phyloP scores from a whole-genome alignment of 1,140 invertebrate genomes.

The Brachionus rubens region DNA sequence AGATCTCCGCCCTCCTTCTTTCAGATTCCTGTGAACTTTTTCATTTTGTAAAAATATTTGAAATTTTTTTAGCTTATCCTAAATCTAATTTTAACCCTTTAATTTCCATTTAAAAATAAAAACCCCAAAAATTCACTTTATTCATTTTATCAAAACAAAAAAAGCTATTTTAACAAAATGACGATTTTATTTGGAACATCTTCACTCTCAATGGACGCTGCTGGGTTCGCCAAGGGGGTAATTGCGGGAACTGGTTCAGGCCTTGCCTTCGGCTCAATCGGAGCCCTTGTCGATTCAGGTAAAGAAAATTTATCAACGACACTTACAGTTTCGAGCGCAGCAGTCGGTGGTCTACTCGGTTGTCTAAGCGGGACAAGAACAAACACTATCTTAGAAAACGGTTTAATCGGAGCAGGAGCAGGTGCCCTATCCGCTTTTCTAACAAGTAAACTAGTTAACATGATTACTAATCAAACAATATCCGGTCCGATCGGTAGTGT shows the following conservation, averaged over 20 bases:
- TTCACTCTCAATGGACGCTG: background rate
- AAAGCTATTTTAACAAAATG: background rate
- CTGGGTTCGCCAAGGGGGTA: background rate
- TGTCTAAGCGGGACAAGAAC: slow-evolving; percentile 8
- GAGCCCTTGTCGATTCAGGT: background rate
- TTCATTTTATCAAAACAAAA: too few species aligned
- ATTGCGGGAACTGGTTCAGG: background rate
- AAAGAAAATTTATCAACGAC: slow-evolving; percentile 17
- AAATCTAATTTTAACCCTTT: too few species aligned
- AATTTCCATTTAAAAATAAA: too few species aligned
- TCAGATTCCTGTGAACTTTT: too few species aligned
- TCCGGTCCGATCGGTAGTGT: background rate
- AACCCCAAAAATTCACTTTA: too few species aligned
- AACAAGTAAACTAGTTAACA: background rate
- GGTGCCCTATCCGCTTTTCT: background rate
- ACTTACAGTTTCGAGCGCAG: background rate
- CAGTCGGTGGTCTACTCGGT: background rate
- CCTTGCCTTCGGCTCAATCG: background rate
- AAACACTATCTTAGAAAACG: background rate
- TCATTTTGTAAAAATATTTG: background rate
- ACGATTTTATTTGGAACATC: slow-evolving; percentile 27
- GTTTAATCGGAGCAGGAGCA: background rate
- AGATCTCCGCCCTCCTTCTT: too few species aligned
- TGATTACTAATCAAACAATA: background rate
- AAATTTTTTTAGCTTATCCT: background rate